phyloP scores from a whole-genome alignment of 2,888 invertebrate species.

The Metalampra italica region DNA sequence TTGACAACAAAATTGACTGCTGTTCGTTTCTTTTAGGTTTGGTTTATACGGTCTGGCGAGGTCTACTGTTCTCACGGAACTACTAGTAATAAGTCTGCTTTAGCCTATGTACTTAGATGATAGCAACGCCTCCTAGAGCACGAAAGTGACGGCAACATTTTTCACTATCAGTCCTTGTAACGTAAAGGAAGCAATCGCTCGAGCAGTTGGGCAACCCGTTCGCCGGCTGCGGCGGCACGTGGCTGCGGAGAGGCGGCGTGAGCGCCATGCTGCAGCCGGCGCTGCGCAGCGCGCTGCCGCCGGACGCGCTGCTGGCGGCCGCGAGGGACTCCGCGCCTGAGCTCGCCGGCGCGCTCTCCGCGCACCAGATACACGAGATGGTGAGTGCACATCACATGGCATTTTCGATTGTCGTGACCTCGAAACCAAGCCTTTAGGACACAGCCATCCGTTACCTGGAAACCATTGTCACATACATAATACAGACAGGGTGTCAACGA shows the following conservation, averaged over 20 bases:
- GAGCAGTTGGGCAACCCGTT: constrained; percentile 79
- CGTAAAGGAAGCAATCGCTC: constrained; percentile 81
- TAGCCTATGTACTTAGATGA: too few relatives aligned
- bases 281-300: constrained; percentile 75
- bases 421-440: too few relatives aligned
- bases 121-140: too few relatives aligned
- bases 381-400: constrained; percentile 63
- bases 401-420: background rate
- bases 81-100: too few relatives aligned
- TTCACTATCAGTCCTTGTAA: constrained; percentile 39
- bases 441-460: too few relatives aligned
- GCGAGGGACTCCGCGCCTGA: constrained; percentile 93
- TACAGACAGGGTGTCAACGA: too few relatives aligned
- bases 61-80: too few relatives aligned
- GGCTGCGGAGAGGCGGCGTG: constrained; percentile 62
- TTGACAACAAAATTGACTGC: too few relatives aligned
- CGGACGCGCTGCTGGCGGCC: constrained; percentile 91
- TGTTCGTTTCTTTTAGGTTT: too few relatives aligned
- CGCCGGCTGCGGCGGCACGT: constrained; percentile 68
- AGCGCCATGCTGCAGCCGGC: constrained; percentile 75
- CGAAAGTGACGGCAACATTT: too few relatives aligned
- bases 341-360: constrained; percentile 84
- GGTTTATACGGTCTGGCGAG: too few relatives aligned
- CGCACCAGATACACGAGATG: constrained; percentile 90
- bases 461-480: too few relatives aligned